Base-by-base conservation (phyloP, 2,888 invertebrate species). In the Idaea straminata region DNA sequence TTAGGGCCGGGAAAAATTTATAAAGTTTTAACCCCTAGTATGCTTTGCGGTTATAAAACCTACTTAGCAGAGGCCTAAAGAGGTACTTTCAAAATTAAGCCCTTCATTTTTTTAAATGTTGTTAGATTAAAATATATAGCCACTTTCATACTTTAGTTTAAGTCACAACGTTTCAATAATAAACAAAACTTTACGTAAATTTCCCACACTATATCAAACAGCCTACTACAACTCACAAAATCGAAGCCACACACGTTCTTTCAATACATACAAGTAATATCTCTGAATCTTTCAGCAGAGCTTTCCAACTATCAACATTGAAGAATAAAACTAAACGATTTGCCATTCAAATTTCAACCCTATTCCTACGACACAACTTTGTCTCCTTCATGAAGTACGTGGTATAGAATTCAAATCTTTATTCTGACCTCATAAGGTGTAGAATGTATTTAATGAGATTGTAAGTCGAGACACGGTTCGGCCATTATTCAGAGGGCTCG, bases 401-500 rank as follows among this genome's bases (percentile, higher is more conserved):
- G 47, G 0, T 13, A 13, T 10, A 47, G 13, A 47, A 47, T 47
- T 47, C 47, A 13, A 47, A 47, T 47, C 13, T 47, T 13, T 47
- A 47, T 47, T 47, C 47, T 47, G 47, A 47, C 47, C 47, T 7
- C 47, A 47, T 47, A 47, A 47, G 47, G 47, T 47, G 47, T 47
- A 47, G 47, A 47, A 10, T 47, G 47, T 7, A 13, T 47, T 47
- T 5, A 13, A 10, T 47, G 47, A 47, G 6, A 63, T 61, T 66
- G 59, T 61, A 58, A n/a, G 35, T 57, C 64, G 65, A 64, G 65
- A 62, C 72, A 69, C 70, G 72, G 59, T 62, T 65, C 47, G 15
- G 62, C 60, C 70, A 69, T 73, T 68, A 72, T 62, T 72, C 71
- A 69, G 61, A 57, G 66, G 47, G 10, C 47, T 64, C 64, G 69